Evolutionary conservation across 2,888 invertebrate genomes (phyloP), one percentile per base, ranked within the genome.

Genomic region (Synanthedon myopaeformis): DNA sequence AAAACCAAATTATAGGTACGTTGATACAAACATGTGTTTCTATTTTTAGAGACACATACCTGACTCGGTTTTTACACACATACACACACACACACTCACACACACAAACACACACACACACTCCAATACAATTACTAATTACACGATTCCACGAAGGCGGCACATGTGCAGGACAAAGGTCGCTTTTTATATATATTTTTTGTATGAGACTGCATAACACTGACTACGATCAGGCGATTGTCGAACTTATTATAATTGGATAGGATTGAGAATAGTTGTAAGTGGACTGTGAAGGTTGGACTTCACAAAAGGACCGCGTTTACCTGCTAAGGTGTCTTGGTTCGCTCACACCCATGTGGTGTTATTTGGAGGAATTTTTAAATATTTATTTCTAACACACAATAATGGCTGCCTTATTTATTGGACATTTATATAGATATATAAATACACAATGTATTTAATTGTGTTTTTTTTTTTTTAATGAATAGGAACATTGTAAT

Each of bases 131-230:
- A 58, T 61, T 59, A 58, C 56, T 74, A 74, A 74, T 74, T 72
- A 72, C 64, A 59, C 58, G 57, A 58, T 79, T 78, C 77, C 64
- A 54, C 58, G 74, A 78, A 74, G 62, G 60, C 63, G 60, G 62
- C 71, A 75, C 75, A 78, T 72, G 67, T 74, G 69, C n/a, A 42
- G 62, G 61, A 74, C 74, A 73, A 70, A 70, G 70, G 64, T 65
- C 65, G 62, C 66, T 71, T 76, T 76, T 66, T 65, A 59, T 59
- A 55, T 59, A 55, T 51, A 13, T 49, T 57, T 57, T 57, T 57
- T 55, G 55, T 55, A 55, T 14, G 19, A 49, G 51, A 45, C 42
- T 13, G 42, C 54, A 45, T 13, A 4, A 13, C 10, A 13, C 11
- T 41, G 11, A 17, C 14, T 19, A 19, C 5, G 13, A 51, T 35